Evolutionary conservation across 2,888 invertebrate species (phyloP), one percentile per base, ranked within the genome.

Genomic region (Eupithecia abbreviata): DNA sequence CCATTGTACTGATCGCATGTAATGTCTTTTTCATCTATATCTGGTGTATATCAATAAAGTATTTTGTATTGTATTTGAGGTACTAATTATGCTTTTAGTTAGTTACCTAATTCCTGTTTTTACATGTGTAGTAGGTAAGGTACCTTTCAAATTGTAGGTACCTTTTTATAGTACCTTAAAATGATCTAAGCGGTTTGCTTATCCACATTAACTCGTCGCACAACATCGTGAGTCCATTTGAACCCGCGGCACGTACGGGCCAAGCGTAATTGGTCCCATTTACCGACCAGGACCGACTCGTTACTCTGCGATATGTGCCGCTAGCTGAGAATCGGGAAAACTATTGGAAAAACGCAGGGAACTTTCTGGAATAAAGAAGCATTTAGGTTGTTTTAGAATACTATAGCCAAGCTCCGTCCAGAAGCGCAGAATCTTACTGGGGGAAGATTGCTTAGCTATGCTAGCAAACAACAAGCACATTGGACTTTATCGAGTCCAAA

Each of bases 261-360:
- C 92, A 90, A 89, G 88, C 90, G 93, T 94, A 94, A 94, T 94
- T 95, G 94, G 91, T 90, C 88, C 92, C 92, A 91, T 94, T 93
- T 92, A 91, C 90, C 89, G 90, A 88, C 89, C 87, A 86, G 88
- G 87, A 45, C 89, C 90, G 85, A 78, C 86, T 86, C 85, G 82
- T 82, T 82, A 81, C 80, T 78, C 43, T 66, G 69, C 77, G 79
- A 81, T 80, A 79, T 80, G 79, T 78, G 76, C 6, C 76, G 72
- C 68, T 62, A 65, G 67, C 58, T 13, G 62, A 73, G 65, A 65
- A 69, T 76, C 72, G 51, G 55, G 66, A 74, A 78, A 78, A 76
- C 76, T 76, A 78, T 78, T 58, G 72, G 71, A 47, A 75, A 62
- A 62, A 62, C 62, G 62, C 30, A 62, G 2, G 10, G 62, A 30